Evolutionary conservation across 1,140 invertebrate genomes (phyloP).

Genomic region (Scylla paramamosain): DNA sequence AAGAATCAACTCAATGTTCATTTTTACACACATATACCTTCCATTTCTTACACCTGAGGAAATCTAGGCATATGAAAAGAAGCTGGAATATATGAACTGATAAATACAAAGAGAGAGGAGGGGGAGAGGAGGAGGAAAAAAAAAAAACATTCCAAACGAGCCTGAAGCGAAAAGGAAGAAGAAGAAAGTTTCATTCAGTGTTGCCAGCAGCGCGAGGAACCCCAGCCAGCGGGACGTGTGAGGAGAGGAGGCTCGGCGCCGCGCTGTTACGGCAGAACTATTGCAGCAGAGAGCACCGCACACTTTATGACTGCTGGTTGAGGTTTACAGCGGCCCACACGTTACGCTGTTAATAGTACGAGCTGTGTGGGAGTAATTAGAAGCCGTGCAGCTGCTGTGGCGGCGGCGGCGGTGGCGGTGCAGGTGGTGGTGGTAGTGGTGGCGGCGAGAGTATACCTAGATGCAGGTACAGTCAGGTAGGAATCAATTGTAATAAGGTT

Average conservation of each 20-base stretch:
- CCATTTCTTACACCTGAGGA: neutral
- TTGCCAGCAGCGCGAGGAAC: neutral
- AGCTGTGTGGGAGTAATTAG: conserved; percentile 12
- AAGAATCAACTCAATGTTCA: neutral
- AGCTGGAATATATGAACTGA: neutral
- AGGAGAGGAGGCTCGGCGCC: neutral
- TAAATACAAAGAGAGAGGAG: conserved; percentile 30
- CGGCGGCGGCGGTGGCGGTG: neutral
- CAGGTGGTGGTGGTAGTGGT: neutral
- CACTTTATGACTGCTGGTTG: conserved; percentile 21
- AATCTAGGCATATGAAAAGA: neutral
- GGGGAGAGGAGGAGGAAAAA: neutral
- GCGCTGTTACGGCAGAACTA: conserved; percentile 1
- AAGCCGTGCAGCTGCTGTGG: neutral
- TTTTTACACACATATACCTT: too few relatives aligned
- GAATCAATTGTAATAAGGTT: neutral
- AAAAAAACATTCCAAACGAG: neutral
- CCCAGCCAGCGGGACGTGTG: neutral
- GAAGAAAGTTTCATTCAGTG: neutral
- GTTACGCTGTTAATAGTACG: conserved; percentile 13
- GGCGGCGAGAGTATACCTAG: neutral
- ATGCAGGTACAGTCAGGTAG: neutral
- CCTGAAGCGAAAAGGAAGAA: neutral
- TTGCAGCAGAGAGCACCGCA: conserved; percentile 10
- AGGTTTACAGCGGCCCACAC: neutral